These are phyloP conservation scores for Epirrhoe alternata DNA, from an alignment of 2,888 invertebrate species.

Conservation along the genomic window DNA sequence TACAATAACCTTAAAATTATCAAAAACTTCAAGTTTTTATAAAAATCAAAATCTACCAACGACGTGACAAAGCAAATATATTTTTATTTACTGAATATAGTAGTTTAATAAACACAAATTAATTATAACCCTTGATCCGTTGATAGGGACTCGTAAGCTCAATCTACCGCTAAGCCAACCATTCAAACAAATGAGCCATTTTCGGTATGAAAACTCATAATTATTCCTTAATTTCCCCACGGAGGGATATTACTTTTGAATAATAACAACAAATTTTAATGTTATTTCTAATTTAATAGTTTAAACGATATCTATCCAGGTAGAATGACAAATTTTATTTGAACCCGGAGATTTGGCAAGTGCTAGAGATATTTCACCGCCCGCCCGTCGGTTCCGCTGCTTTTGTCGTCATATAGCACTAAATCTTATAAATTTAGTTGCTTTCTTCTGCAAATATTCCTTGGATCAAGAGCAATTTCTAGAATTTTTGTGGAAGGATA, in stretches of 20 bases:
- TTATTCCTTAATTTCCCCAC: conserved; percentile 6
- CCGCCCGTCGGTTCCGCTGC: conserved; percentile 63
- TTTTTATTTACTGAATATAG: not conserved
- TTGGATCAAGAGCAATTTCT: conserved; percentile 29
- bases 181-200: conserved; percentile 3
- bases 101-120: not conserved
- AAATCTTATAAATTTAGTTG: conserved; percentile 71
- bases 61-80: not conserved
- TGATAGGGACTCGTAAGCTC: not conserved
- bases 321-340: conserved; percentile 58
- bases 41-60: not conserved
- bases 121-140: not conserved
- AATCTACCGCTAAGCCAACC: conserved; percentile 3
- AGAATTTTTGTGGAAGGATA: conserved; percentile 21
- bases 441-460: conserved; percentile 56
- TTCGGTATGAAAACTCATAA: conserved; percentile 2
- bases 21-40: not conserved
- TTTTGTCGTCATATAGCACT: conserved; percentile 72
- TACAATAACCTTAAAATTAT: too few species aligned
- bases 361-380: conserved; percentile 66
- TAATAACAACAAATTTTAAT: conserved; percentile 5
- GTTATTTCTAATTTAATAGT: conserved; percentile 1
- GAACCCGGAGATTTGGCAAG: conserved; percentile 63
- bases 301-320: conserved; percentile 24
- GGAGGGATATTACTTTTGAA: not conserved